phyloP scores from a whole-genome alignment of 2,888 invertebrate species.

The Melanotus villosus region DNA sequence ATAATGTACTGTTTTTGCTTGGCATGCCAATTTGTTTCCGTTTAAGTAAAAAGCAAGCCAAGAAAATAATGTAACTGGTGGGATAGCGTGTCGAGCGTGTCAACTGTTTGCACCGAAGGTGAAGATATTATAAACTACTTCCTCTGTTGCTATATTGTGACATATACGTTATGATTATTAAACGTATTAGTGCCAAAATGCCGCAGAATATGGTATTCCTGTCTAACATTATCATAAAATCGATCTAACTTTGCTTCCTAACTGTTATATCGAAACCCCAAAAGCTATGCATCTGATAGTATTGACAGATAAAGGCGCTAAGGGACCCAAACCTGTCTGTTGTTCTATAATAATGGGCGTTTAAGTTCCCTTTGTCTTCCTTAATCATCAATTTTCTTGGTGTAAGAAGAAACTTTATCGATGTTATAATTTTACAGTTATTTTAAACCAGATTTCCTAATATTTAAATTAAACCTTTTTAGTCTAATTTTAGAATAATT shows the following conservation, averaged over 20 bases:
- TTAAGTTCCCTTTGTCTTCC: too few relatives aligned
- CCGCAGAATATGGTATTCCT: not conserved
- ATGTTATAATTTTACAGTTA: too few relatives aligned
- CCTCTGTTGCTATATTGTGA: constrained; percentile 8
- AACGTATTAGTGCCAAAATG: constrained; percentile 10
- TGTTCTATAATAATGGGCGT: not conserved
- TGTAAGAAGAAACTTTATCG: too few relatives aligned
- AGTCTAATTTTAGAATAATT: too few relatives aligned
- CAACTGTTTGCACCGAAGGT: constrained; percentile 7
- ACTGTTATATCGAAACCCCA: not conserved
- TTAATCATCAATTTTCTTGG: too few relatives aligned
- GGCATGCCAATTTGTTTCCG: too few relatives aligned
- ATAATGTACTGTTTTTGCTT: too few relatives aligned
- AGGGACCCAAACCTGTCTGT: not conserved
- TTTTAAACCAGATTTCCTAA: too few relatives aligned
- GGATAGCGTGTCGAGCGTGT: constrained; percentile 9
- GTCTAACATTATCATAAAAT: constrained; percentile 8
- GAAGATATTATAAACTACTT: constrained; percentile 18
- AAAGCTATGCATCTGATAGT: not conserved
- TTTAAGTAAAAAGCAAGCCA: not conserved
- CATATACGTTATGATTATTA: constrained; percentile 4
- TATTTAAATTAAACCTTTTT: too few relatives aligned
- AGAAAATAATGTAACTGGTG: not conserved
- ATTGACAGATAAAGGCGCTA: constrained; percentile 9
- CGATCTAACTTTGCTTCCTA: constrained; percentile 1